Conservation (phyloP, 2,797 vertebrate species). For the Rhincodon typus region DNA sequence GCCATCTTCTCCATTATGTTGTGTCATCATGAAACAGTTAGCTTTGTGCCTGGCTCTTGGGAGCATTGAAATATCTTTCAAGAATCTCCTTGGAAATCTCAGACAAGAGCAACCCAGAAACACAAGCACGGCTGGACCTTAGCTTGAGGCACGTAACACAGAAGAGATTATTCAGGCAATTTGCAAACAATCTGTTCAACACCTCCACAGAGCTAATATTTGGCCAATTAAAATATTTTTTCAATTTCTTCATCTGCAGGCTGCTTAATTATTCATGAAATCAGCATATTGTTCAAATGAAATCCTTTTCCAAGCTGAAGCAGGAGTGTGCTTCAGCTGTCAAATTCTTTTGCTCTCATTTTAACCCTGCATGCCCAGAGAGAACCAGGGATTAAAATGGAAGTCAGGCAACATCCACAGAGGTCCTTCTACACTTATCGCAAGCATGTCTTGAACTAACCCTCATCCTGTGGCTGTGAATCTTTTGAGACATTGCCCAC, state of each 20-base stretch:
- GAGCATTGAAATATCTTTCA: too few species aligned
- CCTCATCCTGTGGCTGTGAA: neutral
- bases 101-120: neutral
- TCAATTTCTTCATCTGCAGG: neutral
- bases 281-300: slow-evolving; percentile 8
- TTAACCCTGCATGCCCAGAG: neutral
- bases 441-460: too few species aligned
- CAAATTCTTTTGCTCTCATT: neutral
- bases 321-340: neutral
- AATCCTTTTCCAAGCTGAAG: neutral
- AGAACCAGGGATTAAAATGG: neutral
- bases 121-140: neutral
- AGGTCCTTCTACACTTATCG: too few species aligned
- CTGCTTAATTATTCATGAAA: slow-evolving; percentile 25
- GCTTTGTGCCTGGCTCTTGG: too few species aligned
- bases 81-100: neutral
- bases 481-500: neutral
- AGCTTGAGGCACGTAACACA: neutral
- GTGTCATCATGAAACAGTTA: neutral
- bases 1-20: too few species aligned
- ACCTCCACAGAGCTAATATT: slow-evolving; percentile 15
- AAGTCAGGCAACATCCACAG: too few species aligned
- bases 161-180: neutral
- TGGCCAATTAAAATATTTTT: slow-evolving; percentile 12
- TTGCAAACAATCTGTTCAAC: neutral